Base-by-base conservation (phyloP, 2,113 vertebrate genomes). In the Paradisaea rubra region DNA sequence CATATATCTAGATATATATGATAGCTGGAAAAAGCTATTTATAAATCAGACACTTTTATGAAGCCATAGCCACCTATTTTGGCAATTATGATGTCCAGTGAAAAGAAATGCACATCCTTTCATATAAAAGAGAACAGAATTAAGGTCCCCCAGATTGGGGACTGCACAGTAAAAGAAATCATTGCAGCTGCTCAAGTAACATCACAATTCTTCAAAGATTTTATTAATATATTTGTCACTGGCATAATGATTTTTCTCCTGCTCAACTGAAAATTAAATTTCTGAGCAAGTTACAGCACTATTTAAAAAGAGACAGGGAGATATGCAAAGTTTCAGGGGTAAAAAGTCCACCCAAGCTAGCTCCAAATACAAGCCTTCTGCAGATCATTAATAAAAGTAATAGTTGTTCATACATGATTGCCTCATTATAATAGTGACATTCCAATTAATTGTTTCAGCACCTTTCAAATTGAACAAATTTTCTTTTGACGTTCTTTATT, bases 361-460 rank as follows among this genome's bases (percentile, higher is more conserved):
- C 86, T 96, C 77, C 73, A 97, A 96, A 89, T 88, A 94, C 41
- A 91, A 88, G 63, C 47, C 35, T 93, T 93, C 95, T 96, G n/a
- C 94, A 96, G 94, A 88, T 97, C 84, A 93, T 96, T 97, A 97
- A 96, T 86, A 91, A 95, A 95, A 86, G 77, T 79, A 93, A 96
- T 94, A 94, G 90, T 93, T 95, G 92, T 88, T 96, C 94, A 96
- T 96, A 96, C 93, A 91, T 94, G 92, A 97, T 96, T 96, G 83
- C 85, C 82, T 97, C 93, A 95, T 96, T 97, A 91, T 91, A 92
- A 56, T 33, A 81, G 63, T 97, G 88, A 94, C 90, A 96, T 94
- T 88, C 57, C 94, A 96, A 93, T 96, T 96, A 96, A 89, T 94
- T 89, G 60, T 95, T 97, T 93, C 94, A 95, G 73, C 85, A 92